A percentile compares a stretch with the other conserved stretches of the same genome.
Evolutionary conservation across 2,888 invertebrate genomes (phyloP).

Genomic region (Philhelius pedissequus): DNA sequence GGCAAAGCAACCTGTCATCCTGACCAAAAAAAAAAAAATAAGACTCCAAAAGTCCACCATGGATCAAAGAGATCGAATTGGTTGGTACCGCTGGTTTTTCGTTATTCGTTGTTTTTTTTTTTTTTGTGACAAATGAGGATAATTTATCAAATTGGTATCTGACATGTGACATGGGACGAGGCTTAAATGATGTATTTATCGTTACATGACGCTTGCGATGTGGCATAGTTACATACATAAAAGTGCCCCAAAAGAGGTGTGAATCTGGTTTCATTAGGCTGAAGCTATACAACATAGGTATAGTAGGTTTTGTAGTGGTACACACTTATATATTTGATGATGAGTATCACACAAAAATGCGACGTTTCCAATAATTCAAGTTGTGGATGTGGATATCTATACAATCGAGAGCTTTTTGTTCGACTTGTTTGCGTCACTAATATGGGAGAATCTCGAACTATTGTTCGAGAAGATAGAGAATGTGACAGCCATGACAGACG

Average conservation of each 20-base stretch:
- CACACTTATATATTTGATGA: slow-evolving; percentile 55
- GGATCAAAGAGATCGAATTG: slow-evolving; percentile 64
- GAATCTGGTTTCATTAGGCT: slow-evolving; percentile 65
- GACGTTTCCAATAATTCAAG: slow-evolving; percentile 22
- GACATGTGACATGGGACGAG: slow-evolving; percentile 68
- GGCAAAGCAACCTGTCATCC: slow-evolving; percentile 55
- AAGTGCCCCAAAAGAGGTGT: slow-evolving; percentile 52
- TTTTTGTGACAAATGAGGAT: slow-evolving; percentile 61
- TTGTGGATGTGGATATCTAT: not conserved
- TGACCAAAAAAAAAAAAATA: not conserved
- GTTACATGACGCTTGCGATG: slow-evolving; percentile 55
- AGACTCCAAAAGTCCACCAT: slow-evolving; percentile 35
- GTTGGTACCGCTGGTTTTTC: slow-evolving; percentile 12
- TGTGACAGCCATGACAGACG: slow-evolving; percentile 58
- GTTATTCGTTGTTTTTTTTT: slow-evolving; percentile 8
- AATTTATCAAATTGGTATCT: slow-evolving; percentile 68
- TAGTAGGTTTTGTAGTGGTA: not conserved
- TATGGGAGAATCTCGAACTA: slow-evolving; percentile 11
- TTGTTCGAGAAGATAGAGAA: slow-evolving; percentile 44
- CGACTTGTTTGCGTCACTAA: not conserved
- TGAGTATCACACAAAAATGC: slow-evolving; percentile 55
- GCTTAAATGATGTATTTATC: slow-evolving; percentile 68
- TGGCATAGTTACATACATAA: not conserved
- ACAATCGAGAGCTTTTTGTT: slow-evolving; percentile 24
- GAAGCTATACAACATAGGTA: not conserved